A percentile compares a stretch with the other conserved stretches of the same genome.
phyloP scores from a whole-genome alignment of 37 sponge, comb jelly and placozoan genomes.

The Dysidea cf. avara region DNA sequence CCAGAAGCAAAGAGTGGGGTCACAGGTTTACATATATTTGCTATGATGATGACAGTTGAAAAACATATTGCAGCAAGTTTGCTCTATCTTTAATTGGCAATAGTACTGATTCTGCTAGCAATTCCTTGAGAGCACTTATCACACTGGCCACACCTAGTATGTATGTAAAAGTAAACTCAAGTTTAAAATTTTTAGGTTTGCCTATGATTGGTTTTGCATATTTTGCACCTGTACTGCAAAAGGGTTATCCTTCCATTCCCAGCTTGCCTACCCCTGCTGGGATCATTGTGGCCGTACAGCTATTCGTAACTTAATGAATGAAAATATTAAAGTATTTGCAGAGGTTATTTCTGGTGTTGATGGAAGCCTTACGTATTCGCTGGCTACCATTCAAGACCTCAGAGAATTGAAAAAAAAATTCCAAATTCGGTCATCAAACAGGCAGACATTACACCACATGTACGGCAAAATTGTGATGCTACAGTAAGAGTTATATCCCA shows the following conservation, averaged over 20 bases:
- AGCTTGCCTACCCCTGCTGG: slow-evolving; percentile 37
- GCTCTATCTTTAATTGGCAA: slow-evolving; percentile 6
- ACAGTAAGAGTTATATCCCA: neutral
- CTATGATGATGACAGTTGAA: slow-evolving; percentile 24
- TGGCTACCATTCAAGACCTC: neutral
- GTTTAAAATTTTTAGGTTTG: too few species aligned
- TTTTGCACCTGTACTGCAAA: slow-evolving; percentile 4
- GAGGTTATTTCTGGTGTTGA: neutral
- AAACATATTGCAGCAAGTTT: neutral
- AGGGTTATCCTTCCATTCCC: slow-evolving; percentile 22
- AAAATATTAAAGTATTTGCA: neutral
- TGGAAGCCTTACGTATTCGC: neutral
- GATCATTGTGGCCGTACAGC: slow-evolving; percentile 19
- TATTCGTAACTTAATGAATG: slow-evolving; percentile 10
- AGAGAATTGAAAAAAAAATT: neutral
- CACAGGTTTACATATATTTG: slow-evolving; percentile 13
- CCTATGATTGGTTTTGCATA: neutral
- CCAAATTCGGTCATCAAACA: neutral
- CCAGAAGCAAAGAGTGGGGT: slow-evolving; percentile 23
- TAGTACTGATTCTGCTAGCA: slow-evolving; percentile 33
- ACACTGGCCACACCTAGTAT: slow-evolving; percentile 4
- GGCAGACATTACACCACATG: slow-evolving; percentile 7
- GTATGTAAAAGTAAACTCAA: too few species aligned
- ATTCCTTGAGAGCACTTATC: slow-evolving; percentile 6
- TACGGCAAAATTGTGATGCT: too few species aligned